Percentiles rank a stretch among this genome's conserved stretches.
Evolutionary conservation across 2,888 invertebrate species (phyloP).

Genomic region (Eucera pruinosa): DNA sequence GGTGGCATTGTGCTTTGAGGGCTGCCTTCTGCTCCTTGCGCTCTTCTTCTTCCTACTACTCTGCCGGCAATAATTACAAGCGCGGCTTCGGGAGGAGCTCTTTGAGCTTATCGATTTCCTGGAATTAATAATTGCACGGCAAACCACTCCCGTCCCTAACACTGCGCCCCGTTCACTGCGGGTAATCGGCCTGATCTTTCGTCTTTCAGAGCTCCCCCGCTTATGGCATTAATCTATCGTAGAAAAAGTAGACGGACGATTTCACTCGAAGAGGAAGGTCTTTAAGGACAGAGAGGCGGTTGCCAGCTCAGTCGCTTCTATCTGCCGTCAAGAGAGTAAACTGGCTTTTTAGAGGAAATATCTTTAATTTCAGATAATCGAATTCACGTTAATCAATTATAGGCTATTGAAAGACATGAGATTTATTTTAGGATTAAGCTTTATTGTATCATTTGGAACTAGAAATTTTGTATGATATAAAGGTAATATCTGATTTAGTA

Average conservation of each 20-base stretch:
- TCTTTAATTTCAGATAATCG: not conserved
- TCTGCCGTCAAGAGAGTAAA: not conserved
- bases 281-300: slow-evolving; percentile 40
- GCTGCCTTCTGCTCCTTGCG: slow-evolving; percentile 56
- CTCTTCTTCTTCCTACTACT: slow-evolving; percentile 65
- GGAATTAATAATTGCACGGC: slow-evolving; percentile 82
- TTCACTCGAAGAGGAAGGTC: slow-evolving; percentile 45
- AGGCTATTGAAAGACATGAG: not conserved
- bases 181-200: slow-evolving; percentile 68
- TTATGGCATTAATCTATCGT: slow-evolving; percentile 54
- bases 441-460: too few species aligned
- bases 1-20: slow-evolving; percentile 82
- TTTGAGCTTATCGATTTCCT: slow-evolving; percentile 83
- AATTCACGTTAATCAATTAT: not conserved
- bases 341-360: not conserved
- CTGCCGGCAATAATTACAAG: slow-evolving; percentile 82
- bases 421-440: too few species aligned
- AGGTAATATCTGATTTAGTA: too few species aligned
- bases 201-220: slow-evolving; percentile 46
- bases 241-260: slow-evolving; percentile 54
- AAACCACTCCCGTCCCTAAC: slow-evolving; percentile 57
- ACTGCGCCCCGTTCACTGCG: slow-evolving; percentile 63
- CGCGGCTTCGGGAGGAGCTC: slow-evolving; percentile 72
- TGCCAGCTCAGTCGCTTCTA: not conserved
- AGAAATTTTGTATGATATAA: too few species aligned